Evolutionary conservation across 2,888 invertebrate species (phyloP).

Genomic region (Acutogordius australiensis): DNA sequence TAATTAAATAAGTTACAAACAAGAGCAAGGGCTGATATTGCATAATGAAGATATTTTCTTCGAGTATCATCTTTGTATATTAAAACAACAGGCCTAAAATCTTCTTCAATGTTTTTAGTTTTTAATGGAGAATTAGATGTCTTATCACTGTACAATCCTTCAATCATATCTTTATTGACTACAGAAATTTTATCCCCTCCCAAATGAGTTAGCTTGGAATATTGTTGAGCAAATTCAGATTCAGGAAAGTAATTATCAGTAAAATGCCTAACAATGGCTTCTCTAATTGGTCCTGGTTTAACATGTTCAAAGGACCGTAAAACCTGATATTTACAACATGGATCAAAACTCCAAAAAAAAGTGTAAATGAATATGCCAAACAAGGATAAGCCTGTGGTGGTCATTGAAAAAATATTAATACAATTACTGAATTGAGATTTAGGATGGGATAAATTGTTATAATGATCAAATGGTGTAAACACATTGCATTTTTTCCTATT

Average conservation of each 20-base stretch:
- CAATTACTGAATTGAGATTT: not conserved
- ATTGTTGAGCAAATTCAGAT: not conserved
- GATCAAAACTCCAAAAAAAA: not conserved
- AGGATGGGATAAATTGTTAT: not conserved
- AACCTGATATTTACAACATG: not conserved
- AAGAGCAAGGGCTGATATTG: not conserved
- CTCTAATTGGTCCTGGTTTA: not conserved
- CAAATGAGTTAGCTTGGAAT: no score
- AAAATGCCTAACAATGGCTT: not conserved
- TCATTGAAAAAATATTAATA: not conserved
- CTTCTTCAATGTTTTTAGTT: no score
- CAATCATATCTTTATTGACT: no score
- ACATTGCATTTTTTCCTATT: not conserved
- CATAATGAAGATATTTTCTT: not conserved
- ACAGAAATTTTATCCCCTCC: no score
- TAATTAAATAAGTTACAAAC: not conserved
- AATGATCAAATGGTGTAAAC: not conserved
- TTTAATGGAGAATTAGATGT: no score
- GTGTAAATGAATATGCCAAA: not conserved
- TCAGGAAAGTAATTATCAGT: not conserved
- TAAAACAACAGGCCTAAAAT: not conserved
- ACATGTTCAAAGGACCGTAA: not conserved
- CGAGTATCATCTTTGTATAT: not conserved
- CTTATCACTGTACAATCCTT: no score
- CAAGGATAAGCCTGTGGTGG: not conserved